Conservation (phyloP, 2,113 vertebrate genomes). For the Semnornis frantzii region DNA sequence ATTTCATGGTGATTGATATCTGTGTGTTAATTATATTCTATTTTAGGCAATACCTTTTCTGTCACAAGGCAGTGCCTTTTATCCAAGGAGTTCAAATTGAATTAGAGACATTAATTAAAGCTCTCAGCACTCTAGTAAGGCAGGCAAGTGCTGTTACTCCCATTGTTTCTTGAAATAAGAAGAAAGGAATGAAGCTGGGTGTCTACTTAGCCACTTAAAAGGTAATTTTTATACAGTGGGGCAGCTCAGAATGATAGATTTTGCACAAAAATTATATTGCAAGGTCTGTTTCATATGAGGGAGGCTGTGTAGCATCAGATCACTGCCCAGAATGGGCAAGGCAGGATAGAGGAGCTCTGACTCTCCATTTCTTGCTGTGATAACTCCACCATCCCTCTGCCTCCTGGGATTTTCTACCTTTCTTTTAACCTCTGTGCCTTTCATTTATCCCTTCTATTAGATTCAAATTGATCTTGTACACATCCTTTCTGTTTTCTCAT, state of each 20-base stretch:
- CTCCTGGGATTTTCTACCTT: slow-evolving; percentile 17
- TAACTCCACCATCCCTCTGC: not conserved
- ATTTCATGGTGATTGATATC: slow-evolving; percentile 68
- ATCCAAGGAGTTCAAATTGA: slow-evolving; percentile 70
- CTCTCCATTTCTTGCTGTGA: not conserved
- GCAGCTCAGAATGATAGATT: slow-evolving; percentile 32
- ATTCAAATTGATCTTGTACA: slow-evolving; percentile 11
- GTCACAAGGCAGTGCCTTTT: slow-evolving; percentile 62
- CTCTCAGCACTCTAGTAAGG: slow-evolving; percentile 60
- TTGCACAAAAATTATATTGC: not conserved
- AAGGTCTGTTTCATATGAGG: not conserved
- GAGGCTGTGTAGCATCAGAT: not conserved
- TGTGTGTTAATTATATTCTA: slow-evolving; percentile 70
- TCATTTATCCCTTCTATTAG: slow-evolving; percentile 11
- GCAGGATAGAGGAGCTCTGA: not conserved
- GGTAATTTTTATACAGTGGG: slow-evolving; percentile 47
- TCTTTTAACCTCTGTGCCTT: not conserved
- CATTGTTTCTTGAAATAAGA: slow-evolving; percentile 66
- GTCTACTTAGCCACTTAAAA: slow-evolving; percentile 64
- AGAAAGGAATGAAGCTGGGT: slow-evolving; percentile 57
- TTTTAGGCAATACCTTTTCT: slow-evolving; percentile 67
- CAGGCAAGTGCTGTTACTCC: slow-evolving; percentile 58
- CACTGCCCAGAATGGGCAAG: not conserved
- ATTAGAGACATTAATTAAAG: slow-evolving; percentile 71
- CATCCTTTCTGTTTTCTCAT: slow-evolving; percentile 1